phyloP scores from a whole-genome alignment of 1,140 invertebrate species.

The Drosophila sp. region DNA sequence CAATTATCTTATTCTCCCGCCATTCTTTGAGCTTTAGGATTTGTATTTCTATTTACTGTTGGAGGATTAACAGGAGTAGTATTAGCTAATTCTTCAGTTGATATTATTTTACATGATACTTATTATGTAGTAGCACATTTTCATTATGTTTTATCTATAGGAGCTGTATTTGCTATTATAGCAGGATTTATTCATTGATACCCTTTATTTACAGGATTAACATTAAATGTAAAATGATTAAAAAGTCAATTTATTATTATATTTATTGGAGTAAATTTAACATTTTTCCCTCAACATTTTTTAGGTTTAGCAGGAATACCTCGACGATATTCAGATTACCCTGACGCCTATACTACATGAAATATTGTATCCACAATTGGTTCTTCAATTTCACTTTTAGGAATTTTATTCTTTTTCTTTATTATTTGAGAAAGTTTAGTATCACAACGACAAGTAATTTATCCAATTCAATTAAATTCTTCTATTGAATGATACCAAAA shows the following conservation, averaged over 20 bases:
- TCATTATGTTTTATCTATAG: conserved; percentile 88
- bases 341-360: conserved; percentile 86
- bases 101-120: conserved; percentile 89
- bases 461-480: conserved; percentile 82
- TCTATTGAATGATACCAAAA: conserved; percentile 86
- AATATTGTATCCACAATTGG: conserved; percentile 87
- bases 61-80: conserved; percentile 87
- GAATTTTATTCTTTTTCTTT: conserved; percentile 85
- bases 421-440: conserved; percentile 84
- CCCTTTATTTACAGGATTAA: conserved; percentile 86
- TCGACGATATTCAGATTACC: conserved; percentile 89
- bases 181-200: conserved; percentile 87
- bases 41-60: conserved; percentile 88
- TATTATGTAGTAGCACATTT: conserved; percentile 91
- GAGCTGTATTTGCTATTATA: conserved; percentile 89
- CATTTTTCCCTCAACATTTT: conserved; percentile 87
- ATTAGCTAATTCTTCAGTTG: conserved; percentile 88
- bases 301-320: conserved; percentile 87
- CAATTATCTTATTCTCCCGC: conserved; percentile 84
- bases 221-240: conserved; percentile 84
- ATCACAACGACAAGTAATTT: conserved; percentile 83
- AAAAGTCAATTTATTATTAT: conserved; percentile 86
- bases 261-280: conserved; percentile 89
- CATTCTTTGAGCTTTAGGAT: conserved; percentile 87
- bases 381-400: conserved; percentile 85